These are phyloP conservation scores for Acipenser transmontanus DNA, from an alignment of 2,797 vertebrate genomes.

Conservation along the genomic window DNA sequence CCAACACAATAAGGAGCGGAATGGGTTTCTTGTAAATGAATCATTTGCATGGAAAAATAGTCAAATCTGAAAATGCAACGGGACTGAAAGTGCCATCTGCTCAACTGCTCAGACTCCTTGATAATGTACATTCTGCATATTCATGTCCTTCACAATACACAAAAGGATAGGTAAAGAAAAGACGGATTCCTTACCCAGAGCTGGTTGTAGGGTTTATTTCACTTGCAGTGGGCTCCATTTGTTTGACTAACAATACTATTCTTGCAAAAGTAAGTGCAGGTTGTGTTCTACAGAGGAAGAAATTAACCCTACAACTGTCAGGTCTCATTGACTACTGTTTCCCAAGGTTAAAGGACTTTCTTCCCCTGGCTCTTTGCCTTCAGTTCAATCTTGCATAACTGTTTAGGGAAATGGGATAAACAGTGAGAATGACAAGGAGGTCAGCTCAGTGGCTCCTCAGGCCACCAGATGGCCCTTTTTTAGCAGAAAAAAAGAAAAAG, in stretches of 20 bases:
- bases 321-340: conserved; percentile 27
- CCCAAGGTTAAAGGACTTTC: conserved; percentile 35
- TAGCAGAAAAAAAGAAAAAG: conserved; percentile 20
- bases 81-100: conserved; percentile 46
- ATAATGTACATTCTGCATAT: conserved; percentile 14
- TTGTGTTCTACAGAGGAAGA: conserved; percentile 28
- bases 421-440: conserved; percentile 40
- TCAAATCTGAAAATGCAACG: conserved; percentile 54
- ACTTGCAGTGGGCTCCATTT: not conserved
- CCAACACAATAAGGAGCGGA: conserved; percentile 26
- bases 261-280: not conserved
- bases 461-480: conserved; percentile 34
- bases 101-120: conserved; percentile 53
- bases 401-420: conserved; percentile 35
- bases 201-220: not conserved
- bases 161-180: conserved; percentile 13
- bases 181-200: not conserved
- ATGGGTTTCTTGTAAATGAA: conserved; percentile 53
- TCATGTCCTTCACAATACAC: conserved; percentile 10
- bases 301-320: conserved; percentile 34
- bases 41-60: conserved; percentile 67
- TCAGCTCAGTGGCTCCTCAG: conserved; percentile 30
- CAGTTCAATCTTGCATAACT: conserved; percentile 29
- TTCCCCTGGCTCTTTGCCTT: conserved; percentile 30
- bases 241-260: not conserved